These are phyloP conservation scores for Smittia sp. DNA, from an alignment of 2,888 invertebrate species.

Conservation along the genomic window DNA sequence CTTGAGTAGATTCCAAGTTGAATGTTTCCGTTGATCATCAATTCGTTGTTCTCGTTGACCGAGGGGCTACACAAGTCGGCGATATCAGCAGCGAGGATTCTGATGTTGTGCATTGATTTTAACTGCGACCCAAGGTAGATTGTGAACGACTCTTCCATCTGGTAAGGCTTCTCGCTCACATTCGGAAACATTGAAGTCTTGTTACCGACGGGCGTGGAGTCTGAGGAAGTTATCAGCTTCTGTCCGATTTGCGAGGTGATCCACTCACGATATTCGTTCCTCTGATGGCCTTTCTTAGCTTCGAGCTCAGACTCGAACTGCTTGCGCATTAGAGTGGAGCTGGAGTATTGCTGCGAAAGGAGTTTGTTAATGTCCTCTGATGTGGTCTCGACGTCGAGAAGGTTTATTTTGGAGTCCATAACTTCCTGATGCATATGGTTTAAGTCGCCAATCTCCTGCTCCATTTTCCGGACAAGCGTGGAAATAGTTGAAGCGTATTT, in stretches of 20 bases:
- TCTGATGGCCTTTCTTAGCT: slow-evolving; percentile 79
- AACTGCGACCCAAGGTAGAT: slow-evolving; percentile 96
- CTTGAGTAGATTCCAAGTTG: slow-evolving; percentile 91
- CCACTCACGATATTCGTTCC: slow-evolving; percentile 85
- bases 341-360: slow-evolving; percentile 76
- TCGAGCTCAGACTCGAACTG: slow-evolving; percentile 84
- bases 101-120: slow-evolving; percentile 97
- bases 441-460: slow-evolving; percentile 67
- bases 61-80: slow-evolving; percentile 71
- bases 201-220: slow-evolving; percentile 47
- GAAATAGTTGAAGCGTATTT: slow-evolving; percentile 78
- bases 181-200: slow-evolving; percentile 38
- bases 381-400: slow-evolving; percentile 72
- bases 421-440: slow-evolving; percentile 80
- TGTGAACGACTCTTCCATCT: slow-evolving; percentile 92
- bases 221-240: slow-evolving; percentile 49
- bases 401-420: slow-evolving; percentile 81
- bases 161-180: slow-evolving; percentile 50
- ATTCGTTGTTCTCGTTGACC: slow-evolving; percentile 52
- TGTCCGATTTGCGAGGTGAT: slow-evolving; percentile 59
- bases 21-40: slow-evolving; percentile 70
- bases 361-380: slow-evolving; percentile 74
- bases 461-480: slow-evolving; percentile 68
- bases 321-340: slow-evolving; percentile 78
- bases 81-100: slow-evolving; percentile 82